Evolutionary conservation across 2,797 vertebrate species (phyloP).

Genomic region (Chrosomus eos): DNA sequence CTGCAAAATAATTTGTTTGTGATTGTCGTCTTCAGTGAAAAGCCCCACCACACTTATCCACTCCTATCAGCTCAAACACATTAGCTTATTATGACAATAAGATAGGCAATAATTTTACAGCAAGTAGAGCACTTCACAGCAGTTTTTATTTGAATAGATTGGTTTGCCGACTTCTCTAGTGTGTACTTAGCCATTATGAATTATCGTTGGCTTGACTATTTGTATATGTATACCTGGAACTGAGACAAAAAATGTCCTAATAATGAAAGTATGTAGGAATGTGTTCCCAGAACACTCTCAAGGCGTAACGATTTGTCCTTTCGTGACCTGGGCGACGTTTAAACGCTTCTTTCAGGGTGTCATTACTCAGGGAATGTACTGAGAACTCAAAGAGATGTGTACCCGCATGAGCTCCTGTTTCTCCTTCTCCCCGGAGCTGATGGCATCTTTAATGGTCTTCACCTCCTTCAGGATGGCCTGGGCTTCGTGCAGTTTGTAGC

Average conservation of each 20-base stretch:
- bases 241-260: background rate
- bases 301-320: background rate
- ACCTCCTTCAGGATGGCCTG: slow-evolving; percentile 95
- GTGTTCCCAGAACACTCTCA: slow-evolving; percentile 5
- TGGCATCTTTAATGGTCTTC: slow-evolving; percentile 92
- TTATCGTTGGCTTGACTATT: background rate
- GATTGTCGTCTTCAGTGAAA: background rate
- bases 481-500: slow-evolving; percentile 92
- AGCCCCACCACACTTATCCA: slow-evolving; percentile 41
- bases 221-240: background rate
- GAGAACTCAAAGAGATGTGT: slow-evolving; percentile 45
- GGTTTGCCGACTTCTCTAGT: slow-evolving; percentile 15
- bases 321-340: background rate
- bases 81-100: slow-evolving; percentile 52
- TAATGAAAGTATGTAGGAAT: background rate
- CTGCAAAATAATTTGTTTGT: slow-evolving; percentile 8
- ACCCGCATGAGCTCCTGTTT: slow-evolving; percentile 97
- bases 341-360: background rate
- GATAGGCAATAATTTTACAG: slow-evolving; percentile 4
- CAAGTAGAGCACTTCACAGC: background rate
- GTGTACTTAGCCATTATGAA: slow-evolving; percentile 22
- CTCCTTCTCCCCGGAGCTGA: slow-evolving; percentile 93
- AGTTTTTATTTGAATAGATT: slow-evolving; percentile 23
- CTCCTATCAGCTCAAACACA: slow-evolving; percentile 46
- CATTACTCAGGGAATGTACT: background rate